Evolutionary conservation across 2,797 vertebrate species (phyloP), one percentile per base, ranked within the genome.

Genomic region (Anguilla marmorata): DNA sequence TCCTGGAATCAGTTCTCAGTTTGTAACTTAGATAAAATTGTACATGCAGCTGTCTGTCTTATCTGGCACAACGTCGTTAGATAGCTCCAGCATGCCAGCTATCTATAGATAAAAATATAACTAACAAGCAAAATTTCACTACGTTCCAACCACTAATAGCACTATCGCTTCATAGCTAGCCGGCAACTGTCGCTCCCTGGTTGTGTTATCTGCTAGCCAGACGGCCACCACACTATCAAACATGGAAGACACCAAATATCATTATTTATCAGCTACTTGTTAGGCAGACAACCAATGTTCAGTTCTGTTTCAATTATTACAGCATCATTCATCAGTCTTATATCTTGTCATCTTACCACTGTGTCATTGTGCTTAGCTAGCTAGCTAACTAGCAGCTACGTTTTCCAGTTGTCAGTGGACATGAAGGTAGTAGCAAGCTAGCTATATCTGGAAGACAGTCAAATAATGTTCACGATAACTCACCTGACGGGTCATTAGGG

Each of bases 401-500:
- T 48, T 85, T 69, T 12, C 2, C 84, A 85, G 84, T 69, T 85
- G 87, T 88, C 84, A 88, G 30, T 30, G 16, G 79, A n/a, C 41
- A 82, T 50, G 45, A 50, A 82, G 79, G 21, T n/a, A 80, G 37
- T 2, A 37, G 60, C 27, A 21, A 82, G 58, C 60, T 84, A 16
- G 80, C 63, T 37, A 58, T 41, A 56, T 21, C 30, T 63, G 37
- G 19, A 85, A 14, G 30, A 50, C 69, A 8, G 27, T 1, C 21
- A 16, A 82, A 4, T 82, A n/a, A 0, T 3, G 8, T 30, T 80
- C 37, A 63, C 54, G 12, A 63, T 30, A 24, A 79, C 96, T 96
- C 94, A 99, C 98, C 98, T 99, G 98, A 16, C 98, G 97, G 94
- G 97, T 93, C 98, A 99, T 99, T 1, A 99, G 94, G 85, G 97